These are phyloP conservation scores for Argyresthia goedartella DNA, from an alignment of 2,888 invertebrate species.

Conservation along the genomic window DNA sequence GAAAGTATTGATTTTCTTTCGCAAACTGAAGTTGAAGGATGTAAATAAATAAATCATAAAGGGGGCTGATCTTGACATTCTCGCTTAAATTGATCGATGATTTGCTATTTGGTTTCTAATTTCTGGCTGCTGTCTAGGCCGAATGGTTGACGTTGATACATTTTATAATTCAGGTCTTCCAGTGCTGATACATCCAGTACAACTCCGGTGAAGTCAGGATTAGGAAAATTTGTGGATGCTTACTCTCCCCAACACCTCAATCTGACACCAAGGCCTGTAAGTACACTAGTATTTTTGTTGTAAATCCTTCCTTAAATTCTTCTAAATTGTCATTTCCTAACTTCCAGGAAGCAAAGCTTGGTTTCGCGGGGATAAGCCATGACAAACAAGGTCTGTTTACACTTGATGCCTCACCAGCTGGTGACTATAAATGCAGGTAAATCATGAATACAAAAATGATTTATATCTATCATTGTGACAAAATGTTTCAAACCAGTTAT, in stretches of 20 bases:
- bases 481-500: no score
- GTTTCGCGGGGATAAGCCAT: conserved; percentile 31
- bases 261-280: conserved; percentile 54
- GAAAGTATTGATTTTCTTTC: conserved; percentile 64
- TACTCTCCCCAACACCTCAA: conserved; percentile 65
- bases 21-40: conserved; percentile 58
- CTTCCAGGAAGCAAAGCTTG: conserved; percentile 30
- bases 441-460: no score
- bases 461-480: no score
- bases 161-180: conserved; percentile 24
- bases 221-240: conserved; percentile 54
- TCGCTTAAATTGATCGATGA: conserved; percentile 15
- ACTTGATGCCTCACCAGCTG: conserved; percentile 34
- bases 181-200: conserved; percentile 29
- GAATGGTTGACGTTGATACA: neutral
- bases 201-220: conserved; percentile 48
- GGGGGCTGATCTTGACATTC: conserved; percentile 31
- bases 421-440: conserved; percentile 52
- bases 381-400: conserved; percentile 36
- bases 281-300: neutral
- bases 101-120: neutral
- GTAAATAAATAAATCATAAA: conserved; percentile 69
- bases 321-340: neutral
- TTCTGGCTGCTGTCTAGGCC: no score
- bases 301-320: neutral